phyloP scores from a whole-genome alignment of 1,140 invertebrate species.

The Drosophila tristis region DNA sequence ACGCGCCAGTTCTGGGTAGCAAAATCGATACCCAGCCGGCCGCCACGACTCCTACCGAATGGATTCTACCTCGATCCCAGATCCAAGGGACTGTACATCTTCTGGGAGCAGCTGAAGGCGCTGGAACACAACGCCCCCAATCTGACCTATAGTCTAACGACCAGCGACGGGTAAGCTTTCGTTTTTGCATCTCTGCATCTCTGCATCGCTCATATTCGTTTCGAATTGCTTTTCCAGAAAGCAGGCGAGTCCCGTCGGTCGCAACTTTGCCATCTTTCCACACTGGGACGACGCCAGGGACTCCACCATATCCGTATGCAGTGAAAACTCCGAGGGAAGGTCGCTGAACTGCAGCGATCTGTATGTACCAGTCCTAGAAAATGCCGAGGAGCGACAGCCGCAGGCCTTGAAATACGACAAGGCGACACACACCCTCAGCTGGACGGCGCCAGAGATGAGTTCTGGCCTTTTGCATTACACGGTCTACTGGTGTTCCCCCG shows the following conservation, averaged over 20 bases:
- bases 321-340: slow-evolving; percentile 16
- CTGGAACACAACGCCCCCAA: slow-evolving; percentile 31
- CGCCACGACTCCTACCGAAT: slow-evolving; percentile 4
- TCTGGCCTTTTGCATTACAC: slow-evolving; percentile 15
- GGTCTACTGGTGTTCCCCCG: slow-evolving; percentile 29
- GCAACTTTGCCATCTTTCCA: background rate
- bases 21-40: background rate
- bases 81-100: slow-evolving; percentile 8
- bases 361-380: slow-evolving; percentile 4
- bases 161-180: background rate
- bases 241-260: background rate
- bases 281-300: background rate
- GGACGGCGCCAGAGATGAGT: slow-evolving; percentile 1
- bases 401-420: background rate
- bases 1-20: background rate
- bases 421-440: background rate
- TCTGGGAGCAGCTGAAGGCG: slow-evolving; percentile 27
- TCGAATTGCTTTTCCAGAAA: background rate
- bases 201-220: background rate
- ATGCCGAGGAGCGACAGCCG: background rate
- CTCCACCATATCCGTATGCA: slow-evolving; percentile 12
- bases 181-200: background rate
- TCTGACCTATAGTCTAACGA: slow-evolving; percentile 10
- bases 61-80: slow-evolving; percentile 15
- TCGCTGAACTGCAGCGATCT: slow-evolving; percentile 22